Percentiles rank a stretch among this genome's conserved stretches.
Conservation (phyloP, 2,888 invertebrate species). For the Liopterus haemorrhoidalis region DNA sequence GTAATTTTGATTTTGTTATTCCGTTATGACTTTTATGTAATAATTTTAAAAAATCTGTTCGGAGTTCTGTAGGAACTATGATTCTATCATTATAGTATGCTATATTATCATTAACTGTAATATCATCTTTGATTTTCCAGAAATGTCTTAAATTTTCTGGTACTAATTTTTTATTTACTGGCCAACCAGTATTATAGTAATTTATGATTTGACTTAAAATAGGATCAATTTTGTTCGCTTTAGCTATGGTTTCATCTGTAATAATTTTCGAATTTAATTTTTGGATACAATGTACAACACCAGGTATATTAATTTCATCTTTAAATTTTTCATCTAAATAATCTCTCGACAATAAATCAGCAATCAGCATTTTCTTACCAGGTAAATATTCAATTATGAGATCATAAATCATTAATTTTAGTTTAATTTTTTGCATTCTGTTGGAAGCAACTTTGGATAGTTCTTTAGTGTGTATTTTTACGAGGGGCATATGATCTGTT, state of each 20-base stretch:
- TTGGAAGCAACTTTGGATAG: slow-evolving; percentile 18
- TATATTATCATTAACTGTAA: slow-evolving; percentile 20
- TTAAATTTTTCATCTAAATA: neutral
- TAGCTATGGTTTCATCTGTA: too few relatives aligned
- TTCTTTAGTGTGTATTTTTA: slow-evolving; percentile 27
- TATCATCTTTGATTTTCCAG: slow-evolving; percentile 21
- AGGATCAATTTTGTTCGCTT: too few relatives aligned
- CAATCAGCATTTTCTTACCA: neutral
- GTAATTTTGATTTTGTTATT: slow-evolving; percentile 23
- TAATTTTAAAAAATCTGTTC: slow-evolving; percentile 22
- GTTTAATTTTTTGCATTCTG: slow-evolving; percentile 34
- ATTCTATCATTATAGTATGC: slow-evolving; percentile 25
- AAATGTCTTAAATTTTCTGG: slow-evolving; percentile 18
- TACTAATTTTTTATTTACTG: too few relatives aligned
- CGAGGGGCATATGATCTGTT: slow-evolving; percentile 27
- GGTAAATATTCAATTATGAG: slow-evolving; percentile 22
- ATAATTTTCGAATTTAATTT: too few relatives aligned
- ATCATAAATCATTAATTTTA: slow-evolving; percentile 35
- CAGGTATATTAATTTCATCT: neutral
- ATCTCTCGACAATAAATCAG: slow-evolving; percentile 1
- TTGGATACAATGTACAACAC: slow-evolving; percentile 1
- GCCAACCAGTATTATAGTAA: too few relatives aligned
- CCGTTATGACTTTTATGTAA: slow-evolving; percentile 26
- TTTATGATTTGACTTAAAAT: too few relatives aligned
- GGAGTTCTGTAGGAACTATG: slow-evolving; percentile 22